Base-by-base conservation (phyloP, 1,140 invertebrate genomes). In the Atopsyche davidsoni region DNA sequence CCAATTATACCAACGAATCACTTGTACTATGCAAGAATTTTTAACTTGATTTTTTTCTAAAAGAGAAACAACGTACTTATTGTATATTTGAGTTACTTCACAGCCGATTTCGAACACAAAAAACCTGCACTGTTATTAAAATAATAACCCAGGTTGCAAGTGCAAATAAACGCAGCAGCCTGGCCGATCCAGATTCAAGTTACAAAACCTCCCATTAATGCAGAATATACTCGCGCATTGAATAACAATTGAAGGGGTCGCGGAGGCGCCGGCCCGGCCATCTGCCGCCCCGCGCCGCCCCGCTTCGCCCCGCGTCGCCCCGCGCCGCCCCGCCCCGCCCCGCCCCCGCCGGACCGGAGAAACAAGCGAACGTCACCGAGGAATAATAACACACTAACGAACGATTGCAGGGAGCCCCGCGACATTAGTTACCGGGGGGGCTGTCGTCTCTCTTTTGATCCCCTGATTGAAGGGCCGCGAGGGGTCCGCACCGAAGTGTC, bases 161-260 rank as follows among this genome's bases (percentile, higher is more conserved):
- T n/a, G n/a, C n/a, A n/a, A n/a, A n/a, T n/a, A n/a, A n/a, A n/a
- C n/a, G n/a, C 23, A 42, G 11, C 31, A 46, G 35, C 21, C 32
- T 22, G 44, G 32, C 32, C 21, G 35, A 47, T 11, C 23, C 17
- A 42, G 48, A 38, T 51, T 51, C 41, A 31, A 11, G 34, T 51
- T 51, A 51, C 48, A 51, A 51, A 47, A 51, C 31, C 34, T 51
- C 23, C 32, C 23, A 51, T 45, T 45, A 44, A 6, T 49, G 28
- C 24, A 51, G 44, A 44, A 40, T 16, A 11, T 28, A 19, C 19
- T 34, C 17, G 13, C 22, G 22, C 11, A 21, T 25, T 25, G 25
- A 32, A 40, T 31, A 19, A 31, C 23, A 42, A 50, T 41, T 42
- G 43, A 31, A 34, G 28, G 47, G 24, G 28, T 42, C 32, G 17